phyloP scores from a whole-genome alignment of 2,113 vertebrate species.

The Sorex araneus region DNA sequence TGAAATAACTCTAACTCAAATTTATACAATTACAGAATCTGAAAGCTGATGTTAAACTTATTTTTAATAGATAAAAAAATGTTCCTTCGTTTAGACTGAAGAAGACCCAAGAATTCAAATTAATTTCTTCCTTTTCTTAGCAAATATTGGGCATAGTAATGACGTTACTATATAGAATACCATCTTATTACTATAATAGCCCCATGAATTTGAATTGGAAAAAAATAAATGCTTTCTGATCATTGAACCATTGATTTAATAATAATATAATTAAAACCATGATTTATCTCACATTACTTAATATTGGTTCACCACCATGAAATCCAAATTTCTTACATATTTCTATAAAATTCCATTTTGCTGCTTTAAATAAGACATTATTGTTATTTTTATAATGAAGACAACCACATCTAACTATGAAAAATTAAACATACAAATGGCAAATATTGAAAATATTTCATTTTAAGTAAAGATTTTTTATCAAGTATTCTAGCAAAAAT shows the following conservation, averaged over 20 bases:
- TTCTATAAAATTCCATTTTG: slow-evolving; percentile 55
- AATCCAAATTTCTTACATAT: slow-evolving; percentile 60
- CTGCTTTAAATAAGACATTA: slow-evolving; percentile 48
- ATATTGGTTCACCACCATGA: neutral
- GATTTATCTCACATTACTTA: neutral
- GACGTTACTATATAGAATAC: neutral
- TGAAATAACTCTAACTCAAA: slow-evolving; percentile 48
- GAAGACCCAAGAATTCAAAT: slow-evolving; percentile 10
- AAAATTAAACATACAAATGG: slow-evolving; percentile 14
- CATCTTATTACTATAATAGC: neutral
- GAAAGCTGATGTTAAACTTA: neutral
- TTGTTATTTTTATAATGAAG: slow-evolving; percentile 52
- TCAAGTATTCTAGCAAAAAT: slow-evolving; percentile 56
- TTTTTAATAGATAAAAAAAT: slow-evolving; percentile 48
- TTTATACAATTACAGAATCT: slow-evolving; percentile 29
- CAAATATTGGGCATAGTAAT: neutral
- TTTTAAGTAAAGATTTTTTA: slow-evolving; percentile 49
- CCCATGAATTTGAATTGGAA: neutral
- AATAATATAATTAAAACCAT: slow-evolving; percentile 48
- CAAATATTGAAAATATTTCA: neutral
- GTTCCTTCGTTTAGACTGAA: slow-evolving; percentile 43
- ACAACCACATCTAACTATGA: slow-evolving; percentile 44
- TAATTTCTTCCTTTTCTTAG: neutral
- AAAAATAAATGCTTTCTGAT: neutral
- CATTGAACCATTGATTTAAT: neutral